Conservation (phyloP, 2,113 vertebrate species). For the Alouatta palliata region DNA sequence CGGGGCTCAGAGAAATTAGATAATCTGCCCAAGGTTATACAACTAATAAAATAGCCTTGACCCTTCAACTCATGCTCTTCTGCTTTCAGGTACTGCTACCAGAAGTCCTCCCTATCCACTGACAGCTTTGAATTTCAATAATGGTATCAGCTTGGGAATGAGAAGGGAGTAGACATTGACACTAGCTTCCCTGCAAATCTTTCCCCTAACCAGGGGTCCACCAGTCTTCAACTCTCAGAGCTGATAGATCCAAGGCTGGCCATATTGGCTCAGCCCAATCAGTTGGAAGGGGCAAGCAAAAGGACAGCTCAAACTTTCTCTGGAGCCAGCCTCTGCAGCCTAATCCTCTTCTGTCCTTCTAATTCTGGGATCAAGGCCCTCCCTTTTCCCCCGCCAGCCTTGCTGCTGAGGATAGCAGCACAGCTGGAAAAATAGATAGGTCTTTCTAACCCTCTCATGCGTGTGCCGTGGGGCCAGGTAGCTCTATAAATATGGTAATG, state of each 20-base stretch:
- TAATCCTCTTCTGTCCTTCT: constrained; percentile 62
- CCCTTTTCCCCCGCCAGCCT: constrained; percentile 20
- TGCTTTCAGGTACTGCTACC: background rate
- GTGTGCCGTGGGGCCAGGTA: constrained; percentile 80
- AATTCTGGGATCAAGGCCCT: background rate
- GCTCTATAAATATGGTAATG: constrained; percentile 88
- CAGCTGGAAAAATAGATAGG: constrained; percentile 86
- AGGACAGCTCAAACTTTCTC: background rate
- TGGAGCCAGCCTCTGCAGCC: background rate
- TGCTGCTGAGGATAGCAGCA: constrained; percentile 55
- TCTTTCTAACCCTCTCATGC: constrained; percentile 83
- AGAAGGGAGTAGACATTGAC: background rate
- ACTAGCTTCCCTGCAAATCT: background rate
- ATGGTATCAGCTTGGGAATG: background rate
- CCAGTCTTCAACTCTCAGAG: background rate
- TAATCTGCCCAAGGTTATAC: background rate
- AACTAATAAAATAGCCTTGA: background rate
- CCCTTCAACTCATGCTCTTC: background rate
- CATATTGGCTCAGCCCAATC: background rate
- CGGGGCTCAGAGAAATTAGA: constrained; percentile 38
- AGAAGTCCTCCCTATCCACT: no score
- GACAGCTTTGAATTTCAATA: background rate
- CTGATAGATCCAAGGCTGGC: background rate
- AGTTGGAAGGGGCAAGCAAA: background rate
- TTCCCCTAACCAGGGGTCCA: background rate